Conservation (phyloP, 2,113 vertebrate genomes). For the Balaeniceps rex region DNA sequence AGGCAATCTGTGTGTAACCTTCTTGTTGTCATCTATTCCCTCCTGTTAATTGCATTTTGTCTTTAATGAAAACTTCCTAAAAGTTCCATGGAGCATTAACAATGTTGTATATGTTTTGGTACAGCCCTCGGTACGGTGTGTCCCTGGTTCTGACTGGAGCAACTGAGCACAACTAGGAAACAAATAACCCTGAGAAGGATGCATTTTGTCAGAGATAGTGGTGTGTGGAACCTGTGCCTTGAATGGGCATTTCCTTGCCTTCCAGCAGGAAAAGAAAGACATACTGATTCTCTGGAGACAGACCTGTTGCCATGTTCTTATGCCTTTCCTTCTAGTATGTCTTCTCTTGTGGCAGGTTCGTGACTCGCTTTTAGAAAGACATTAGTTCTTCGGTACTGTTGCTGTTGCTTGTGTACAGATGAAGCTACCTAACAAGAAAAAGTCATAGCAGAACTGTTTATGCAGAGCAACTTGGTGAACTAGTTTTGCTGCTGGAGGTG, state of each 20-base stretch:
- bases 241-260: neutral
- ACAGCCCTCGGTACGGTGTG: neutral
- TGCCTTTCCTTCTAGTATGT: neutral
- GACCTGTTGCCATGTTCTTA: accelerated
- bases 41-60: neutral
- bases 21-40: neutral
- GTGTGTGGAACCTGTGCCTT: neutral
- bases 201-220: neutral
- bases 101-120: neutral
- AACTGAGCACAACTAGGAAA: neutral
- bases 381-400: neutral
- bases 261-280: neutral
- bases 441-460: neutral
- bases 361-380: neutral
- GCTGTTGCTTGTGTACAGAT: accelerated
- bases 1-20: neutral
- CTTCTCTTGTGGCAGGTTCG: neutral
- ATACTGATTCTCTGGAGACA: neutral
- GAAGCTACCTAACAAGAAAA: neutral
- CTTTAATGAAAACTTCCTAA: neutral
- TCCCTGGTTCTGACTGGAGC: neutral
- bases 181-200: neutral
- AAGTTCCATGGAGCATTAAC: neutral
- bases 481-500: neutral
- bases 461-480: neutral